These are phyloP conservation scores for Apaloderma vittatum DNA, from an alignment of 2,113 vertebrate genomes.

Conservation along the genomic window DNA sequence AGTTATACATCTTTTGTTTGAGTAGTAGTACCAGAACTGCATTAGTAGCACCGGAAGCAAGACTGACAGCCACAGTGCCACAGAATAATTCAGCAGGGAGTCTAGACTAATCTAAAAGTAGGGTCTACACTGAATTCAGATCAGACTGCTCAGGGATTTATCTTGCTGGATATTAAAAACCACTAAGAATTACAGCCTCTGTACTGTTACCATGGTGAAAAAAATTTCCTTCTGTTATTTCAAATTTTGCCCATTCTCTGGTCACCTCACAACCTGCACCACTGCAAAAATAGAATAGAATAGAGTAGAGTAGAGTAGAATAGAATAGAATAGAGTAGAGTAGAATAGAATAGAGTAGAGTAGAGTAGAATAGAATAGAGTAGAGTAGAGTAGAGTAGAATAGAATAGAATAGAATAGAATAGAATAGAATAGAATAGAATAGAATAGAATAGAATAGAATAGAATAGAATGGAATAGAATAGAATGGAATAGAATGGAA, in stretches of 20 bases:
- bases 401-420: too few species aligned
- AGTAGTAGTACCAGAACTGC: neutral
- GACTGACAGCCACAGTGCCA: neutral
- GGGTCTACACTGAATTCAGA: neutral
- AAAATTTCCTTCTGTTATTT: neutral
- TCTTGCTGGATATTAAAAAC: neutral
- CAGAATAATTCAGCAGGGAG: neutral
- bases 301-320: neutral
- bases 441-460: neutral
- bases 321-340: neutral
- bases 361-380: neutral
- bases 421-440: neutral
- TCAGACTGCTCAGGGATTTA: neutral
- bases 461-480: neutral
- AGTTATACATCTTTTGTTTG: neutral
- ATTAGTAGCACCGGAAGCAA: neutral
- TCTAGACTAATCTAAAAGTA: neutral
- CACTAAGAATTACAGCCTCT: neutral
- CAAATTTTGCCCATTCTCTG: neutral
- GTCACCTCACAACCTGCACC: fast-evolving
- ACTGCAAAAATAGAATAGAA: neutral
- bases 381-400: too few species aligned
- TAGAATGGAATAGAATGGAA: neutral
- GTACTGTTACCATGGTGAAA: neutral
- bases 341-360: neutral